phyloP scores from a whole-genome alignment of 2,113 vertebrate genomes.

The Paracanthobrama guichenoti region DNA sequence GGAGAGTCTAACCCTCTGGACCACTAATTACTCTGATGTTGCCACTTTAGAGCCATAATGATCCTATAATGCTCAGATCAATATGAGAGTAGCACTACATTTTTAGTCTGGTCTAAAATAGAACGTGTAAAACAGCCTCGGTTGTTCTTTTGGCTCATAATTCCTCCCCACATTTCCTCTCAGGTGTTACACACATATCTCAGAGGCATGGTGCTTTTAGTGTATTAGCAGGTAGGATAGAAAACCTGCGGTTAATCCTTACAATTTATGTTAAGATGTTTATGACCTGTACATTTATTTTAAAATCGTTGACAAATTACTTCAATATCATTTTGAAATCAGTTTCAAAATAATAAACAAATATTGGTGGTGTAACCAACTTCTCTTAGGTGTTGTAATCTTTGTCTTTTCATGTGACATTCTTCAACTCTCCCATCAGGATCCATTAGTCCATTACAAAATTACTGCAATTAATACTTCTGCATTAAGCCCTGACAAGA shows the following conservation, averaged over 20 bases:
- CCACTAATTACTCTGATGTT: conserved; percentile 65
- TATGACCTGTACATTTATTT: background rate
- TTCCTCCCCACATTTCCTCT: background rate
- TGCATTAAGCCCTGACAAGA: conserved; percentile 80
- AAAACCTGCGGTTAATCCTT: background rate
- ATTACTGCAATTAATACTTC: conserved; percentile 81
- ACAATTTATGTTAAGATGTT: background rate
- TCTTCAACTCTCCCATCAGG: conserved; percentile 66
- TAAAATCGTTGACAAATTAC: background rate
- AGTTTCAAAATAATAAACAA: background rate
- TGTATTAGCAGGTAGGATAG: background rate
- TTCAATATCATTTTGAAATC: background rate
- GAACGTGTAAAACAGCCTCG: conserved; percentile 35
- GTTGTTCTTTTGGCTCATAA: background rate
- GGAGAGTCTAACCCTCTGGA: conserved; percentile 64
- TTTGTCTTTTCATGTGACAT: background rate
- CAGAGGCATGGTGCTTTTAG: background rate
- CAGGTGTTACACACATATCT: background rate
- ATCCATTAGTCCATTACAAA: conserved; percentile 80
- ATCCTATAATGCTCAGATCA: conserved; percentile 70
- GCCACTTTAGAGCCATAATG: conserved; percentile 64
- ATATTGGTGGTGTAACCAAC: background rate
- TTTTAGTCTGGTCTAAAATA: conserved; percentile 61
- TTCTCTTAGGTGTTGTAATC: background rate
- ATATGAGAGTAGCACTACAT: conserved; percentile 60